These are phyloP conservation scores for Lithophane leautieri DNA, from an alignment of 2,888 invertebrate genomes.

Conservation along the genomic window DNA sequence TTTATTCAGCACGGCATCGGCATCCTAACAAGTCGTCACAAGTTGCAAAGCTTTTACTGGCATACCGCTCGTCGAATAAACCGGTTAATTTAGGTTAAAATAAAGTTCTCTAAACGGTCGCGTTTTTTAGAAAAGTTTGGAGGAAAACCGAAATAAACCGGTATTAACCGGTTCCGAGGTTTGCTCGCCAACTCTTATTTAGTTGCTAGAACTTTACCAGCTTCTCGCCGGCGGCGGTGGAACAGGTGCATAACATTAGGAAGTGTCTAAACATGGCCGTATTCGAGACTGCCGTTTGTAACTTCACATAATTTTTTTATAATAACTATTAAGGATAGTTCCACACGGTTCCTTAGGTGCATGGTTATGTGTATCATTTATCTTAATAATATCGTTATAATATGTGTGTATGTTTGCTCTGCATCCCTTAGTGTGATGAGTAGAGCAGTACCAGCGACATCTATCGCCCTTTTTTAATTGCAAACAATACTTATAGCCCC, in stretches of 20 bases:
- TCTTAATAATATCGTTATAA: neutral
- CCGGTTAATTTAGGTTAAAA: too few species aligned
- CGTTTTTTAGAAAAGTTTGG: too few species aligned
- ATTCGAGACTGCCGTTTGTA: neutral
- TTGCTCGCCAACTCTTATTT: neutral
- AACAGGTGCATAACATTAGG: neutral
- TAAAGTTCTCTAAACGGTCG: too few species aligned
- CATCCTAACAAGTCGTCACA: too few species aligned
- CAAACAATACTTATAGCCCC: constrained; percentile 29
- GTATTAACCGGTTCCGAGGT: too few species aligned
- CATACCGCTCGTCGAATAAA: too few species aligned
- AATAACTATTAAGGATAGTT: neutral
- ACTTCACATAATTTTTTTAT: neutral
- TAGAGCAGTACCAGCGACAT: constrained; percentile 65
- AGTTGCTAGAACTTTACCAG: neutral
- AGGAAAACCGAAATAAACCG: too few species aligned
- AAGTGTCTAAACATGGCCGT: neutral
- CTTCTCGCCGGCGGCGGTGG: neutral
- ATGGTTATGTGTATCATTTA: constrained; percentile 34
- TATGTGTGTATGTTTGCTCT: constrained; percentile 42
- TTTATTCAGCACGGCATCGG: too few species aligned
- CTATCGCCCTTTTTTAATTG: constrained; percentile 20
- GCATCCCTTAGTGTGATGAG: constrained; percentile 63
- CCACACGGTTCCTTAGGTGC: neutral
- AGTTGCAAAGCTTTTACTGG: too few species aligned